These are phyloP conservation scores for Crotalus viridis DNA, from an alignment of 2,113 vertebrate genomes.

Conservation along the genomic window DNA sequence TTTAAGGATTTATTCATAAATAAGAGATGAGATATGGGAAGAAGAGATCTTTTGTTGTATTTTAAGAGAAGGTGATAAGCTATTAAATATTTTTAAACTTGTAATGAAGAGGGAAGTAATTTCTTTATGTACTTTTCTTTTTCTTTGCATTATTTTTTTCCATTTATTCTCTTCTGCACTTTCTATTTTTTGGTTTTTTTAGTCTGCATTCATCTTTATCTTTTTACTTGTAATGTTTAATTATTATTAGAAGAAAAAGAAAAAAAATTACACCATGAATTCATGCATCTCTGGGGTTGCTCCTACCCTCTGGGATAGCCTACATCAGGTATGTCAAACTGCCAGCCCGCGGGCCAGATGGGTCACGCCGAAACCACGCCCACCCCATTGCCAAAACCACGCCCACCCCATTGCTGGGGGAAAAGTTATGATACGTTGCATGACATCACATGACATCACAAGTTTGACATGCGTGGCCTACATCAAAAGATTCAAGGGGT, in stretches of 20 bases:
- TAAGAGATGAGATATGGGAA: neutral
- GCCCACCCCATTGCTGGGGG: too few relatives aligned
- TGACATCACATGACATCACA: too few relatives aligned
- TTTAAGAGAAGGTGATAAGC: neutral
- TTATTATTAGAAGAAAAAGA: neutral
- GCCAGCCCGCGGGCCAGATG: too few relatives aligned
- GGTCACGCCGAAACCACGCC: too few relatives aligned
- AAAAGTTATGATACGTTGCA: too few relatives aligned
- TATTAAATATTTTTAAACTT: neutral
- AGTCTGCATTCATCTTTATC: neutral
- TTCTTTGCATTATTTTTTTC: neutral
- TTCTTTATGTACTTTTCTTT: neutral
- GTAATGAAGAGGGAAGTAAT: neutral
- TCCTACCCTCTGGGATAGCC: neutral
- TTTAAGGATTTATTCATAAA: neutral
- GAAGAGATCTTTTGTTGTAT: neutral
- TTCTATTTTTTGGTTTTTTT: neutral
- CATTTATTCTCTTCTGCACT: neutral
- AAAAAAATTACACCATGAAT: neutral
- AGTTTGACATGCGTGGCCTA: neutral
- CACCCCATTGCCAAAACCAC: too few relatives aligned
- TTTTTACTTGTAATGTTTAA: neutral
- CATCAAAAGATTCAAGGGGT: neutral
- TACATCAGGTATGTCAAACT: neutral
- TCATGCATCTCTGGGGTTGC: neutral